Base-by-base conservation (phyloP, 2,797 vertebrate species). In the Amphiprion clarkii region DNA sequence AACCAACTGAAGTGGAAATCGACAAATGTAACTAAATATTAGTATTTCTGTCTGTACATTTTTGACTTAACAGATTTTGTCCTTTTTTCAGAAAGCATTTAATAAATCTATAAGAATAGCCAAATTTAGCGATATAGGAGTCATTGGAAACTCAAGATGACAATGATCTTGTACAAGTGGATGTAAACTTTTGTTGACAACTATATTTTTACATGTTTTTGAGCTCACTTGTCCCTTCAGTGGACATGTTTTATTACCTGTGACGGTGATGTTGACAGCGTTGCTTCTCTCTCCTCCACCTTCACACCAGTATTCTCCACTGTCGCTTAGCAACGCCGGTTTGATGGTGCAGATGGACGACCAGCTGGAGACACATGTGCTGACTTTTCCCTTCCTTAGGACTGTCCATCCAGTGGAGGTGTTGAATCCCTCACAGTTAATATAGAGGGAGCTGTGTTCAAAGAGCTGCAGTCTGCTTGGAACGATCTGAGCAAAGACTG, bases 241-340 rank as follows among this genome's bases (percentile, higher is more conserved):
- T 31, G 5, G 4, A 31, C 4, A 31, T 31, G 0, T 7, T 33
- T 8, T 4, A 7, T 33, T 36, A 87, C 86, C 67, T 33, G 49
- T 16, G 16, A 85, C 62, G 17, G 62, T 83, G 61, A 88, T 2
- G 0, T 61, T 79, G 68, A 85, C 13, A 0, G 51, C 3, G 40
- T 63, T 59, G 13, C 69, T 83, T 40, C 1, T 54, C 13, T 51
- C 1, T 17, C 0, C 36, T 1, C 1, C 16, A 31, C 48, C 56
- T 33, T 76, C 58, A 61, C 84, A 79, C 78, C 78, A 87, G 72
- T 81, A 87, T 31, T 68, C 65, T 51, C 83, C 86, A 13, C 0
- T 71, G 58, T 74, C 17, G 0, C 0, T 36, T 2, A 36, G 33
- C 1, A 36, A 36, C 8, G 8, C 40, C 2, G 40, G 40, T 42